Percentiles rank a stretch among this genome's conserved stretches.
These are phyloP conservation scores for Bradypodion pumilum DNA, from an alignment of 2,797 vertebrate species.

Conservation along the genomic window DNA sequence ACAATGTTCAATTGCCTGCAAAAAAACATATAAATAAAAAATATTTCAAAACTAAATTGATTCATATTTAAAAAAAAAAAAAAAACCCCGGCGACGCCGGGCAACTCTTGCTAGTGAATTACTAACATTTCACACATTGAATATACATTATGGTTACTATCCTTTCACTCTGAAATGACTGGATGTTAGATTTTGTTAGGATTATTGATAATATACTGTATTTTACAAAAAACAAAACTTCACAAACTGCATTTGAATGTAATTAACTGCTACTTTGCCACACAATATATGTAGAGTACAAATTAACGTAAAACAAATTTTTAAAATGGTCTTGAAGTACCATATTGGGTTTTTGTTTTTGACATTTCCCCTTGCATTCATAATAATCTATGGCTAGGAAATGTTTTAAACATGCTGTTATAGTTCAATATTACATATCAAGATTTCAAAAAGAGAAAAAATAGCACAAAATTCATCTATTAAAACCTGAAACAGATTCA, in stretches of 20 bases:
- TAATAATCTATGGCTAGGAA: background rate
- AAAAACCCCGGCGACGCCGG: no score
- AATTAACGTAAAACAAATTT: no score
- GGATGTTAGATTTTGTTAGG: background rate
- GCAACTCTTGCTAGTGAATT: no score
- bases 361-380: background rate
- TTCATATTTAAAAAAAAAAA: no score
- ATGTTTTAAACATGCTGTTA: no score
- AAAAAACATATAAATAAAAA: no score
- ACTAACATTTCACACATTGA: background rate
- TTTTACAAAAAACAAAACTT: background rate
- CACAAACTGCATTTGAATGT: no score
- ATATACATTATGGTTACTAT: background rate
- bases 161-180: background rate
- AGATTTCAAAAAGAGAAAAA: background rate
- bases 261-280: background rate
- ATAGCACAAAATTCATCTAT: background rate
- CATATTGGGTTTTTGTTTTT: background rate
- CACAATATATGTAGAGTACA: no score
- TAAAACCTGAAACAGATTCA: background rate
- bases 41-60: no score
- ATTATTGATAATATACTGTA: background rate
- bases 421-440: background rate
- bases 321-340: no score
- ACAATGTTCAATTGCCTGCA: no score